Evolutionary conservation across 2,113 vertebrate species (phyloP).

Genomic region (Perca fluviatilis): DNA sequence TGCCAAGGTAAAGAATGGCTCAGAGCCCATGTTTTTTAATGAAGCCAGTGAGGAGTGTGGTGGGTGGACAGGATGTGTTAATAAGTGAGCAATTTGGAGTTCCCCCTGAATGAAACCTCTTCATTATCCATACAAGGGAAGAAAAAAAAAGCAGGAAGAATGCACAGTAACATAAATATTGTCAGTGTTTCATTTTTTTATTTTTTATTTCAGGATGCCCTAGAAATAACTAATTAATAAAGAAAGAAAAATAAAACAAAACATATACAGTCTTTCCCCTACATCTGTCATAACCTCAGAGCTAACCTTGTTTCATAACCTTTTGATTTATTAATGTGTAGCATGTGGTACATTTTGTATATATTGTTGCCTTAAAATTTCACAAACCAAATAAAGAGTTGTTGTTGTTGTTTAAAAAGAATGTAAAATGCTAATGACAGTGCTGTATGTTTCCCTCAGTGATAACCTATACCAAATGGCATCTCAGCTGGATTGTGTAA

Average conservation of each 20-base stretch:
- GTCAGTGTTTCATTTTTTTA: not conserved
- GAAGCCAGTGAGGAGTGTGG: constrained; percentile 68
- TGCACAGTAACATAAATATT: constrained; percentile 24
- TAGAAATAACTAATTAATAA: not conserved
- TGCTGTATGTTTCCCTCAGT: constrained; percentile 58
- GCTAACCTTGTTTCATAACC: not conserved
- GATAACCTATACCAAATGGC: constrained; percentile 83
- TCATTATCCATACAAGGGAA: constrained; percentile 50
- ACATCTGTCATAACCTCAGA: not conserved
- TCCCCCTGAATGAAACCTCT: constrained; percentile 55
- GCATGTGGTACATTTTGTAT: not conserved
- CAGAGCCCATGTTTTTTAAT: constrained; percentile 73
- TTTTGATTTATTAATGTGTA: not conserved
- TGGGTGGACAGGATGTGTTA: constrained; percentile 75
- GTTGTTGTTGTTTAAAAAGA: not conserved
- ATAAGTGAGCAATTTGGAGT: constrained; percentile 66
- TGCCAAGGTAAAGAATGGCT: constrained; percentile 75
- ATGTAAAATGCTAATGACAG: not conserved
- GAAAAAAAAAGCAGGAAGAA: constrained; percentile 24
- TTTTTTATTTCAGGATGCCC: not conserved
- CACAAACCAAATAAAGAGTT: not conserved
- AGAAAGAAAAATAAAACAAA: not conserved
- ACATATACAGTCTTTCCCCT: not conserved
- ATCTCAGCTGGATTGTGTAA: constrained; percentile 82
- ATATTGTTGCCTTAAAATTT: constrained; percentile 5